Percentiles rank a stretch among this genome's conserved stretches.
Evolutionary conservation across 1,140 invertebrate species (phyloP).

Genomic region (Dermatophagoides farinae): DNA sequence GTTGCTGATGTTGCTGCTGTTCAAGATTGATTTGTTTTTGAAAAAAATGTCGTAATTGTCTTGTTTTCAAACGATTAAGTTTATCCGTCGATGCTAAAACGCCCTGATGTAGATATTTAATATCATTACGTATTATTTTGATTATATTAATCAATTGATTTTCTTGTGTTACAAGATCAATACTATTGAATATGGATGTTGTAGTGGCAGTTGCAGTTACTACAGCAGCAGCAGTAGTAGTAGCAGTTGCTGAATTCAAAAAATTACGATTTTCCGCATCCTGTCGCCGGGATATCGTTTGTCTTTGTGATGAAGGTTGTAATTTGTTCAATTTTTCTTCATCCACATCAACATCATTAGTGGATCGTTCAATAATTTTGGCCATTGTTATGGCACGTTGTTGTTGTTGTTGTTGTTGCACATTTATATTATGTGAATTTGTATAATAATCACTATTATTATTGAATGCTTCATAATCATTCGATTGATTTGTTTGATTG

Average conservation of each 20-base stretch:
- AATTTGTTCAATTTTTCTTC: neutral
- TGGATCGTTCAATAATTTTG: neutral
- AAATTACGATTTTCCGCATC: too few relatives aligned
- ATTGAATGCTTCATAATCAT: constrained; percentile 3
- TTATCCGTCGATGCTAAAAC: constrained; percentile 13
- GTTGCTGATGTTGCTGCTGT: neutral
- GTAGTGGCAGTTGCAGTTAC: neutral
- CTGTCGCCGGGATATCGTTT: too few relatives aligned
- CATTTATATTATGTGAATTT: constrained; percentile 4
- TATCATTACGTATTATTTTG: neutral
- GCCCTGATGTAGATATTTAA: neutral
- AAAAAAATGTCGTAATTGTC: constrained; percentile 12
- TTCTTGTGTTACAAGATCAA: neutral
- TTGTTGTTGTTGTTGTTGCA: neutral
- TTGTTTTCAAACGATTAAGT: constrained; percentile 7
- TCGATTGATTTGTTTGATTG: neutral
- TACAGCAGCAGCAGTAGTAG: neutral
- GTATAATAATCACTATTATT: constrained; percentile 8
- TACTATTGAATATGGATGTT: neutral
- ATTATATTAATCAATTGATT: neutral
- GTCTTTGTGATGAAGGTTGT: too few relatives aligned
- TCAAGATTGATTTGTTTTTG: constrained; percentile 13
- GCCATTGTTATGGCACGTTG: neutral
- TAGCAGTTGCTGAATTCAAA: neutral
- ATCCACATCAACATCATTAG: neutral